Base-by-base conservation (phyloP, 2,888 invertebrate species). In the Epsilonema sp. region DNA sequence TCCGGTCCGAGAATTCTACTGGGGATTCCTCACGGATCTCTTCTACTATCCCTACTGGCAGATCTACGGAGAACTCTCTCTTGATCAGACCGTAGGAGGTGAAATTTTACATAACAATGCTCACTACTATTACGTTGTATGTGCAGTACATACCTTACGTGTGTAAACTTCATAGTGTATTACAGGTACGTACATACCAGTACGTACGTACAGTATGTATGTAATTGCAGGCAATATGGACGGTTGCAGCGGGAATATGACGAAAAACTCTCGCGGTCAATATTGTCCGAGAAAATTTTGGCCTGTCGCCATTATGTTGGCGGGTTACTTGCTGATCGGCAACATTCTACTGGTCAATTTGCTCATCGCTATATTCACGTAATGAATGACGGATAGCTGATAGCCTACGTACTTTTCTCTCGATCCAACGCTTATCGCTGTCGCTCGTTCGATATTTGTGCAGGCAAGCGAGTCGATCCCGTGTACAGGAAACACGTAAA, bases 351-450 rank as follows among this genome's bases (percentile, higher is more conserved):
- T 69, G 20, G 59, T 69, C 37, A 68, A 67, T 49, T 58, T 69
- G 22, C 65, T 69, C 46, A 68, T 68, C 51, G 69, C 69, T 50
- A 65, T 68, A 31, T 68, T 68, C 56, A 62, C 55, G 60, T 62
- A n/a, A n/a, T n/a, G n/a, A n/a, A n/a, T n/a, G n/a, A n/a, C n/a
- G n/a, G n/a, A n/a, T n/a, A n/a, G n/a, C n/a, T n/a, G n/a, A n/a
- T n/a, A n/a, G n/a, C n/a, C n/a, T n/a, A n/a, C n/a, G n/a, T n/a
- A n/a, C n/a, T n/a, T n/a, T n/a, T n/a, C n/a, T n/a, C n/a, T n/a
- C n/a, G n/a, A n/a, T n/a, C n/a, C n/a, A n/a, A n/a, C n/a, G n/a
- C n/a, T n/a, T 44, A 20, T n/a, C n/a, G n/a, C n/a, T n/a, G n/a
- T n/a, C n/a, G n/a, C n/a, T n/a, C n/a, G n/a, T n/a, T n/a, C n/a